phyloP scores from a whole-genome alignment of 2,797 vertebrate genomes.

The Corythornis leucogaster region DNA sequence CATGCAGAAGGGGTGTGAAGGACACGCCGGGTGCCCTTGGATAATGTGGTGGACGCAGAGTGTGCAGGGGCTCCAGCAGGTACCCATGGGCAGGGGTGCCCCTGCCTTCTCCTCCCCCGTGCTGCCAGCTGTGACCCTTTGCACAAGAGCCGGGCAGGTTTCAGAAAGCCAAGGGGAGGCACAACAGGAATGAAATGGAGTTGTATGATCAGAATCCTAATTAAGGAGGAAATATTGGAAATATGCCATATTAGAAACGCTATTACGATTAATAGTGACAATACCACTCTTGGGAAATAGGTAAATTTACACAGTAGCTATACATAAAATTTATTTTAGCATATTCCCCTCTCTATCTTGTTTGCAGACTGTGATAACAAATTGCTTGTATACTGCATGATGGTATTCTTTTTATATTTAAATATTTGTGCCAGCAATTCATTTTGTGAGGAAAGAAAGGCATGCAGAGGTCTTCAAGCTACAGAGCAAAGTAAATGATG shows the following conservation, averaged over 20 bases:
- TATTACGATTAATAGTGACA: slow-evolving; percentile 73
- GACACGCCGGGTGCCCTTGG: background rate
- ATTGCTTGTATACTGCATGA: slow-evolving; percentile 55
- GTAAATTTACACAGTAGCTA: slow-evolving; percentile 74
- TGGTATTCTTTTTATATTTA: slow-evolving; percentile 23
- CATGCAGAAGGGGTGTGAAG: background rate
- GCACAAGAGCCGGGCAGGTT: background rate
- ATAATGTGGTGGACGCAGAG: background rate
- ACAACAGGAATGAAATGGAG: background rate
- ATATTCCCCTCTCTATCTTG: slow-evolving; percentile 60
- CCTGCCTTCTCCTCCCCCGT: background rate
- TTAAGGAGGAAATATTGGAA: slow-evolving; percentile 73
- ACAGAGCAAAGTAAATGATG: slow-evolving; percentile 25
- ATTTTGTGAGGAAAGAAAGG: slow-evolving; percentile 11
- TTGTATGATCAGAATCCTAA: slow-evolving; percentile 67
- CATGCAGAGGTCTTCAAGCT: slow-evolving; percentile 29
- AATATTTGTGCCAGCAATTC: slow-evolving; percentile 46
- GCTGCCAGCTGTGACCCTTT: background rate
- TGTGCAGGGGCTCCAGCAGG: accelerated
- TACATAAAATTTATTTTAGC: slow-evolving; percentile 72
- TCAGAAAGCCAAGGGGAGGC: slow-evolving; percentile 17
- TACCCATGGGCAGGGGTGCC: background rate
- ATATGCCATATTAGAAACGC: slow-evolving; percentile 71
- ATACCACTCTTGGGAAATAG: slow-evolving; percentile 67
- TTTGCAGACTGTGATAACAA: slow-evolving; percentile 63